phyloP scores from a whole-genome alignment of 2,797 vertebrate genomes.

The Thaleichthys pacificus region DNA sequence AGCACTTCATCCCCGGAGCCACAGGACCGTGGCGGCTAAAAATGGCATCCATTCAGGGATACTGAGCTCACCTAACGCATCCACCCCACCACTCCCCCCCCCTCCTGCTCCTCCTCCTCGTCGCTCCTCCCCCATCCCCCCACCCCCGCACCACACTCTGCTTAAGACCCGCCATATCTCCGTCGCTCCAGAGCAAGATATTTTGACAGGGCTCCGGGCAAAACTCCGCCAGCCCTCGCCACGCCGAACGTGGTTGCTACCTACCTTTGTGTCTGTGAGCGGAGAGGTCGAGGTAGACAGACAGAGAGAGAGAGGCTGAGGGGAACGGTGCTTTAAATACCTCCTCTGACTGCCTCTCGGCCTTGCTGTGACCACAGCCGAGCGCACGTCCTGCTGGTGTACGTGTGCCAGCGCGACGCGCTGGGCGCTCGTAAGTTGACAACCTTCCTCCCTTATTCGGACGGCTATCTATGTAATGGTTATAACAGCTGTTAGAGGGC shows the following conservation, averaged over 20 bases:
- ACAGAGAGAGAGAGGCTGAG: conserved; percentile 12
- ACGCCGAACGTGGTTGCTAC: not conserved
- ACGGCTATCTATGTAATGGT: conserved; percentile 31
- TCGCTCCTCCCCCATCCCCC: not conserved
- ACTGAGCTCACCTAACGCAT: conserved; percentile 29
- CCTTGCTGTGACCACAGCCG: conserved; percentile 29
- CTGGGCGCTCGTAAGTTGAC: conserved; percentile 39
- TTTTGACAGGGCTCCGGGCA: not conserved
- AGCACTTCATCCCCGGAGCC: conserved; percentile 47
- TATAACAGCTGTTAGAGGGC: conserved; percentile 27
- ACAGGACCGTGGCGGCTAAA: conserved; percentile 57
- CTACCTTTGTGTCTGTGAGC: conserved; percentile 32
- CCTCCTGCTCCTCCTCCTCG: not conserved
- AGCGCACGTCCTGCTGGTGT: conserved; percentile 24
- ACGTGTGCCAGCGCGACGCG: conserved; percentile 12
- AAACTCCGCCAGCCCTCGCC: not conserved
- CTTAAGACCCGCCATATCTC: not conserved
- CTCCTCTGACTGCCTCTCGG: conserved; percentile 29
- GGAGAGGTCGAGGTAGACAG: conserved; percentile 4
- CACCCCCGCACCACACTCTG: not conserved
- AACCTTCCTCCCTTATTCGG: conserved; percentile 41
- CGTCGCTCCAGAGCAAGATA: not conserved
- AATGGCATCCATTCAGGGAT: conserved; percentile 58
- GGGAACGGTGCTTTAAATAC: conserved; percentile 47
- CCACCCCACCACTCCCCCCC: not conserved